Evolutionary conservation across 2,797 vertebrate species (phyloP), one percentile per base, ranked within the genome.

Genomic region (Ciconia nigra): DNA sequence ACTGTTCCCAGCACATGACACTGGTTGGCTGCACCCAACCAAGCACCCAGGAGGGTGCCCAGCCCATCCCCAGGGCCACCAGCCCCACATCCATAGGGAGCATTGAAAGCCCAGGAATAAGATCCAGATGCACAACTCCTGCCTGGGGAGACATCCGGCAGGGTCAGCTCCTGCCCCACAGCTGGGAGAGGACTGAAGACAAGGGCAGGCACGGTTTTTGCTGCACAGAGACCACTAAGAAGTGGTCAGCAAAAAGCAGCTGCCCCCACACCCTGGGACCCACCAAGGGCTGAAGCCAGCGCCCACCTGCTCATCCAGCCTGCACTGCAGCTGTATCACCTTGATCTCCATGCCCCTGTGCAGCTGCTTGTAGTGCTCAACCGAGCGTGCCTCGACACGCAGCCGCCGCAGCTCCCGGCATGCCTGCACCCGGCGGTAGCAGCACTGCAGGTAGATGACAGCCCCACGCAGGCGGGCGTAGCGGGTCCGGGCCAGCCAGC

Each of bases 291-390:
- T 10, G 19, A 35, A 39, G 33, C 47, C 7, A 33, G 67, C 61
- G 59, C 83, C 39, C 86, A 98, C 98, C 98, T 98, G 97, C 82
- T 98, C 98, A 42, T 98, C 98, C 19, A 98, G 98, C 84, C 96
- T 96, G 47, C 98, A 54, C 98, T 98, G 99, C 85, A 99, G 97
- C 97, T 98, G 98, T 44, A 98, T 98, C 96, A 98, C 97, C 96
- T 98, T 98, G 91, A 98, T 98, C 87, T 99, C 99, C 98, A 98
- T 98, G 92, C 98, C 98, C 90, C 97, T 98, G 98, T 98, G 98
- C 96, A 99, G 98, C 95, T 98, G 96, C 31, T 97, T 96, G 98
- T 95, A 98, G 78, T n/a, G 98, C 97, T 98, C 98, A 28, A 98
- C 97, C 0, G 98, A 99, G 24, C 98, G 97, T 0, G 98, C 98